Percentiles rank a stretch among this genome's conserved stretches.
phyloP scores from a whole-genome alignment of 2,888 invertebrate genomes.

The Perizoma flavofasciatum region DNA sequence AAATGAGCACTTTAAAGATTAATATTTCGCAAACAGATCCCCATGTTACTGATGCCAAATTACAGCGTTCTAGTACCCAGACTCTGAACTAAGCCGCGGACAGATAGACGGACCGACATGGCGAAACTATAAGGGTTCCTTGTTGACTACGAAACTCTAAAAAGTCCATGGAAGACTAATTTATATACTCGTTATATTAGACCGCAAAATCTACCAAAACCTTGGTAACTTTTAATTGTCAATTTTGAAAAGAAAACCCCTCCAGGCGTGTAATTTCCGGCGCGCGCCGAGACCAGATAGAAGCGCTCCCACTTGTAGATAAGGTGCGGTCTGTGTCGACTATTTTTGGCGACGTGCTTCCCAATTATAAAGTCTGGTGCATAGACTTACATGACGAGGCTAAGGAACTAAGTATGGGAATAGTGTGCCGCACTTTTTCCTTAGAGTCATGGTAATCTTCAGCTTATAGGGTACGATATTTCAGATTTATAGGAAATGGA shows the following conservation, averaged over 20 bases:
- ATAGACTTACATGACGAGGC: slow-evolving; percentile 20
- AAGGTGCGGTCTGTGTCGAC: slow-evolving; percentile 26
- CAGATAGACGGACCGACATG: no score
- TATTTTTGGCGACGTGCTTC: slow-evolving; percentile 29
- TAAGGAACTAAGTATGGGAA: slow-evolving; percentile 17
- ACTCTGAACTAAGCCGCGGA: no score
- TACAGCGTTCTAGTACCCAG: no score
- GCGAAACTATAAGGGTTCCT: no score
- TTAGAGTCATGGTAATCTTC: background rate
- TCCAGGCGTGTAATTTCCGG: slow-evolving; percentile 30
- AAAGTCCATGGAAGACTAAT: no score
- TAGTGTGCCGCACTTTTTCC: background rate
- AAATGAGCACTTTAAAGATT: no score
- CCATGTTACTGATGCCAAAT: no score
- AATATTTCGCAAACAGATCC: no score
- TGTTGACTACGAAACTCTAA: no score
- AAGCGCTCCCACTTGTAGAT: slow-evolving; percentile 26
- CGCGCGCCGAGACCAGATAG: slow-evolving; percentile 23
- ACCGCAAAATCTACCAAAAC: slow-evolving; percentile 10
- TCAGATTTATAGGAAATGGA: no score
- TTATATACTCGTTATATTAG: background rate
- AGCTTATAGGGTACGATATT: no score
- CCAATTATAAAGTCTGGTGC: slow-evolving; percentile 28
- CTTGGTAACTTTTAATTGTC: slow-evolving; percentile 29
- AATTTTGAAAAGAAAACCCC: slow-evolving; percentile 30